Base-by-base conservation (phyloP, 1,140 invertebrate species). In the Ostrea denselamellosa region DNA sequence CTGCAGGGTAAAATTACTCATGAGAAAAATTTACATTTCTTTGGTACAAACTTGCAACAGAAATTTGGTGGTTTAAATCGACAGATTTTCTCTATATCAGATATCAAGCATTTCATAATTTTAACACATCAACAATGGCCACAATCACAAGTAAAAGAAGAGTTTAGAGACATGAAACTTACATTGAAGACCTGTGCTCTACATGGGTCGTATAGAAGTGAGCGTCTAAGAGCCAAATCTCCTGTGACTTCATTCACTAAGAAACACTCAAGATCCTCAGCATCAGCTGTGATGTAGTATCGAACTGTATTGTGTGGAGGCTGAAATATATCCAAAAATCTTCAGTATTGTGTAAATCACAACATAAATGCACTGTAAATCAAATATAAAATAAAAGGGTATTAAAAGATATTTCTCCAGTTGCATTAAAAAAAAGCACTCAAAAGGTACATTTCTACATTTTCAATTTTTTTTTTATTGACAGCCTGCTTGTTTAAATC, bases 291-390 rank as follows among this genome's bases (percentile, higher is more conserved):
- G n/a, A 89, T 84, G 44, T 28, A 77, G 82, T 86, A 91, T 8
- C 84, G 28, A 12, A 91, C 81, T 10, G 51, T 56, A 52, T 91
- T 91, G 85, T 90, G 89, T 10, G 90, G 90, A 19, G 90, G 56
- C 90, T 91, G 53, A 68, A 89, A 91, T 53, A 83, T 9, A 71
- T 25, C 14, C 17, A 19, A 62, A 62, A 17, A 62, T 62, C n/a
- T 28, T 58, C 56, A 56, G 17, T 56, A 17, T 56, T 14, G 8
- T 10, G 17, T 56, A 56, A 17, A 56, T 3, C 54, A 56, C 17
- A 56, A 56, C 9, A 56, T 56, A 56, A 10, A 56, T 14, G 56
- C 19, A 58, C 56, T 19, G 56, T 19, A 58, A 14, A 58, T 19
- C n/a, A 17, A 5, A 62, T n/a, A 62, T 19, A n/a, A 17, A 58